These are phyloP conservation scores for Acipenser ruthenus DNA, from an alignment of 2,797 vertebrate genomes.

Conservation along the genomic window DNA sequence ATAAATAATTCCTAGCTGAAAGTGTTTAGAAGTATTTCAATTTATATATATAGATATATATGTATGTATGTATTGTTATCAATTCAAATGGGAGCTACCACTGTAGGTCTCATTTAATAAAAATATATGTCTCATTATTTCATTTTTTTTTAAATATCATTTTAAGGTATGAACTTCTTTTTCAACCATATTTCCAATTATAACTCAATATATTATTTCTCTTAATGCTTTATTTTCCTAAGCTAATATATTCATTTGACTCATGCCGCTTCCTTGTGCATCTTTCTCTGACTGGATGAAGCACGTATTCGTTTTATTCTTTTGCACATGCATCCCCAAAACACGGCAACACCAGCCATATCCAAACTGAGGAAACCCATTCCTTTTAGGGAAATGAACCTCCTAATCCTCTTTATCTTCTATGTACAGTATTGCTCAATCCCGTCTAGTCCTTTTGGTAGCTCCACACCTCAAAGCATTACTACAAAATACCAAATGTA, in stretches of 20 bases:
- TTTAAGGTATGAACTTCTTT: slow-evolving; percentile 59
- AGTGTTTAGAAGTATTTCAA: slow-evolving; percentile 85
- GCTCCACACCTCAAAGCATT: slow-evolving; percentile 47
- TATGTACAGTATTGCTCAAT: slow-evolving; percentile 72
- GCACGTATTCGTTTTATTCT: slow-evolving; percentile 22
- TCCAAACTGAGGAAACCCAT: background rate
- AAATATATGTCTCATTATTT: slow-evolving; percentile 76
- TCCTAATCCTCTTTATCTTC: slow-evolving; percentile 5
- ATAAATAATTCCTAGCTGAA: slow-evolving; percentile 93
- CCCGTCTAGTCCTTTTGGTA: background rate
- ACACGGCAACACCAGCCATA: slow-evolving; percentile 33
- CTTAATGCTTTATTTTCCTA: slow-evolving; percentile 62
- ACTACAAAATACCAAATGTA: slow-evolving; percentile 9
- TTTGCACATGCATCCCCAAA: slow-evolving; percentile 56
- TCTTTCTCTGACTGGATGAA: slow-evolving; percentile 28
- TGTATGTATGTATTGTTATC: slow-evolving; percentile 41
- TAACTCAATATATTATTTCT: slow-evolving; percentile 78
- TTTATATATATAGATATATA: slow-evolving; percentile 58
- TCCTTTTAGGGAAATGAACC: background rate
- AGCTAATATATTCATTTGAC: slow-evolving; percentile 59
- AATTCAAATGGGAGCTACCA: slow-evolving; percentile 48
- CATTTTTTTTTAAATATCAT: slow-evolving; percentile 47
- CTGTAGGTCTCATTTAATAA: slow-evolving; percentile 56
- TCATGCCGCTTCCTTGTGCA: slow-evolving; percentile 59
- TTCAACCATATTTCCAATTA: slow-evolving; percentile 64